Percentiles rank a stretch among this genome's conserved stretches.
phyloP scores from a whole-genome alignment of 2,797 vertebrate species.

The Hoplostethus atlanticus region DNA sequence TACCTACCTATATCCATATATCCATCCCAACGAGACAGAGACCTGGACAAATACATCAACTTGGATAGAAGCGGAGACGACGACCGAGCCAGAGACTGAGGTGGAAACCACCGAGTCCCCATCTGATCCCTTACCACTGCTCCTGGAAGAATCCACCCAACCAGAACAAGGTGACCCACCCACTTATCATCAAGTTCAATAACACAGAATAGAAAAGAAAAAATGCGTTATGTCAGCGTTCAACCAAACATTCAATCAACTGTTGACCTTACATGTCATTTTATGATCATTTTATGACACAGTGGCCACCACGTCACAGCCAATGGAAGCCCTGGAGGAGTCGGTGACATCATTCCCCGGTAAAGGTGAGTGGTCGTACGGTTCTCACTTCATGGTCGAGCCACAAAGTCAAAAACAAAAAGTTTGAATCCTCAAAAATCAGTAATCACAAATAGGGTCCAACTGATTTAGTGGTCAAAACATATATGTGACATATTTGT shows the following conservation, averaged over 20 bases:
- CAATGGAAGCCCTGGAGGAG: constrained; percentile 17
- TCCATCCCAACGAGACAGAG: neutral
- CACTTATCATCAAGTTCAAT: neutral
- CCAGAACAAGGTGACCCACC: constrained; percentile 4
- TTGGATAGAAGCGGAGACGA: neutral
- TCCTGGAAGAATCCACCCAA: constrained; percentile 7
- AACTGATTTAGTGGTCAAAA: too few relatives aligned
- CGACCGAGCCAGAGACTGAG: neutral
- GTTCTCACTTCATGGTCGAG: neutral
- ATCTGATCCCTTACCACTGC: neutral
- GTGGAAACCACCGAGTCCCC: neutral
- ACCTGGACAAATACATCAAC: neutral
- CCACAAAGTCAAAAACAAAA: neutral
- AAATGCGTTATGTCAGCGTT: neutral
- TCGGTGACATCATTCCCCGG: constrained; percentile 6
- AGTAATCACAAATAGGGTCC: too few relatives aligned
- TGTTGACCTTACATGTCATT: neutral
- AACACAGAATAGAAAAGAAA: neutral
- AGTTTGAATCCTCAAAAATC: neutral
- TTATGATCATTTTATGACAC: neutral
- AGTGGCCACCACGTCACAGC: neutral
- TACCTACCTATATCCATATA: neutral
- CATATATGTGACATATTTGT: too few relatives aligned
- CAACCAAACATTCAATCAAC: too few relatives aligned
- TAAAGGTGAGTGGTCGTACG: neutral